Conservation (phyloP, 1,140 invertebrate species). For the Anadara kagoshimensis region DNA sequence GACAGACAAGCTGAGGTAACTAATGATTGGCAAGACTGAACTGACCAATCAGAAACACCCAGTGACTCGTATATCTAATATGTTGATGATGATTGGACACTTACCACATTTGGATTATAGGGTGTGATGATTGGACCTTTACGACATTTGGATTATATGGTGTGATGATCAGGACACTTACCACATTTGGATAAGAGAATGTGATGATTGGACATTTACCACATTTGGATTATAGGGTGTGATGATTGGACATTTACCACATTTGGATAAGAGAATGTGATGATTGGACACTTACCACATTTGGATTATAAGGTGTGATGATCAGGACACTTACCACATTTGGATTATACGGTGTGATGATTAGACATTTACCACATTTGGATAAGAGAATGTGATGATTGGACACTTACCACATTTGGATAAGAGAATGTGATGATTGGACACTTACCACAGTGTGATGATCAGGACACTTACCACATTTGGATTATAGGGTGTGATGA, state of each 20-base stretch:
- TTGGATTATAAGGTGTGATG: constrained; percentile 80
- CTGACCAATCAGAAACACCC: too few species aligned
- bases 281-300: constrained; percentile 76
- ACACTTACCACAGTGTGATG: too few species aligned
- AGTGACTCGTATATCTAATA: too few species aligned
- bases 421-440: constrained; percentile 78
- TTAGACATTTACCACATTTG: constrained; percentile 78
- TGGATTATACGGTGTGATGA: constrained; percentile 80
- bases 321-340: constrained; percentile 77
- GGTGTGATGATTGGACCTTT: constrained; percentile 77
- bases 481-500: constrained; percentile 77
- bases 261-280: constrained; percentile 80
- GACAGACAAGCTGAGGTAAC: too few species aligned
- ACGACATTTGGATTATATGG: constrained; percentile 80
- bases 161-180: too few species aligned
- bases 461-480: constrained; percentile 77
- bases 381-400: constrained; percentile 79
- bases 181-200: constrained; percentile 79
- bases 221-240: constrained; percentile 80
- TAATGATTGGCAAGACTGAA: too few species aligned
- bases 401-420: constrained; percentile 78
- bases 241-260: constrained; percentile 77
- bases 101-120: constrained; percentile 79
- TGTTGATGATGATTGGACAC: constrained; percentile 27
- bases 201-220: constrained; percentile 77